phyloP scores from a whole-genome alignment of 2,113 vertebrate species.

The Brachirus orientalis region DNA sequence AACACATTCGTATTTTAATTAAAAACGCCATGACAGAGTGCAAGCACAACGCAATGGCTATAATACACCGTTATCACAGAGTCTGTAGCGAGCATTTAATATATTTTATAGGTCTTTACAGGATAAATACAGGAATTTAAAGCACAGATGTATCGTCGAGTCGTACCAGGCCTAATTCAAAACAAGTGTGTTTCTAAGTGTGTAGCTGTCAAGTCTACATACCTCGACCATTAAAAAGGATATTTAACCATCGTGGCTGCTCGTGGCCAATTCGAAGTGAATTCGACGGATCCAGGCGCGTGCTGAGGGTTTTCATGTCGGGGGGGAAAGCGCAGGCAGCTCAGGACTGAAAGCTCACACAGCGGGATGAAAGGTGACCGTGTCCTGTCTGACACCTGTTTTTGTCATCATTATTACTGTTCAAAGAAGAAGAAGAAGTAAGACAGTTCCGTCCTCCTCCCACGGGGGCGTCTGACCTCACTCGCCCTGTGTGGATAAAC shows the following conservation, averaged over 20 bases:
- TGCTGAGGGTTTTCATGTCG: conserved; percentile 55
- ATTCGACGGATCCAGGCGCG: conserved; percentile 41
- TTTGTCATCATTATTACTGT: not conserved
- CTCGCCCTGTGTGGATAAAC: not conserved
- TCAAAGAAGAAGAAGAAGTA: not conserved
- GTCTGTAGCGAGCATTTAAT: too few relatives aligned
- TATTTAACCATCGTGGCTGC: conserved; percentile 67
- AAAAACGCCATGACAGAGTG: not conserved
- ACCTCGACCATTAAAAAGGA: conserved; percentile 73
- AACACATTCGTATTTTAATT: not conserved
- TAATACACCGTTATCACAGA: too few relatives aligned
- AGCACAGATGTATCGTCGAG: too few relatives aligned
- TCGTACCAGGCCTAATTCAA: not conserved
- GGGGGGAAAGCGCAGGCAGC: conserved; percentile 1
- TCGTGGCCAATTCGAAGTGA: conserved; percentile 37
- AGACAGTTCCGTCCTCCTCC: not conserved
- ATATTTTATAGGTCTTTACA: too few relatives aligned
- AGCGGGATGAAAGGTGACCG: conserved; percentile 45
- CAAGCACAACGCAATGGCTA: too few relatives aligned
- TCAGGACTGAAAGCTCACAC: conserved; percentile 34
- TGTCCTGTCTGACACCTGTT: conserved; percentile 42
- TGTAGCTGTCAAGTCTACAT: conserved; percentile 24
- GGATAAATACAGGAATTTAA: too few relatives aligned
- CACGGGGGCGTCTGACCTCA: not conserved
- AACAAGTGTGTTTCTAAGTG: conserved; percentile 4